Evolutionary conservation across 30 jellyfish, hydroid and myxozoan genomes (phyloP), one percentile per base, ranked within the genome.

Genomic region (Morbakka virulenta): DNA sequence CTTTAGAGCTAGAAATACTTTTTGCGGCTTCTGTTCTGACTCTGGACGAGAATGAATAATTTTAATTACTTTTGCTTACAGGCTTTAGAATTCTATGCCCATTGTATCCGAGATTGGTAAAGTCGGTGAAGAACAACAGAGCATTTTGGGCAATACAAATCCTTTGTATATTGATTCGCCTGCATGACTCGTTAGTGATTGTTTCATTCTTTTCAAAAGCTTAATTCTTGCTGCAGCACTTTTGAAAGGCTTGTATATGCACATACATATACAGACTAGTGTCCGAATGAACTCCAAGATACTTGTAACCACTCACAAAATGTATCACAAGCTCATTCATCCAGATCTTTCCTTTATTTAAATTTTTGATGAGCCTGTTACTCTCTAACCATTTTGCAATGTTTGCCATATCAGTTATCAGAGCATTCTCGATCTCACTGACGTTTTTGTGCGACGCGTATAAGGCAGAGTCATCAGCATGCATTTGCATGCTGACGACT

Each of bases 201-300:
- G 74, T 51, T 83, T 80, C 84, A 80, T 80, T 80, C 91, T 28
- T 69, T 67, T 80, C 76, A 80, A 69, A 20, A 67, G 84, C 78
- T 51, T 66, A 35, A 67, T 80, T 65, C 84, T 68, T 20, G 78
- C 84, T 80, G 91, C 79, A 12, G 67, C 84, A 48, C 69, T 67
- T 80, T 52, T 80, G 3, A 80, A 64, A 51, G 89, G 67, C 84
- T 80, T 50, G 84, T 67, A 67, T 28, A 52, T 67, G 91, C 32
- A 66, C 91, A 41, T 64, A 50, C 84, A 65, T 80, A 31, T 67
- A 49, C 50, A 79, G 76, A 50, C 65, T 22, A 12, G 83, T 65
- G 83, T 52, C 83, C 83, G 49, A 31, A 26, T 11, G 72, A 62
- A 4, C 79, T 4, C 79, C 79, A 26, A 67, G 79, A 29, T 67